phyloP scores from a whole-genome alignment of 2,113 vertebrate genomes.

The Heloderma charlesbogerti region DNA sequence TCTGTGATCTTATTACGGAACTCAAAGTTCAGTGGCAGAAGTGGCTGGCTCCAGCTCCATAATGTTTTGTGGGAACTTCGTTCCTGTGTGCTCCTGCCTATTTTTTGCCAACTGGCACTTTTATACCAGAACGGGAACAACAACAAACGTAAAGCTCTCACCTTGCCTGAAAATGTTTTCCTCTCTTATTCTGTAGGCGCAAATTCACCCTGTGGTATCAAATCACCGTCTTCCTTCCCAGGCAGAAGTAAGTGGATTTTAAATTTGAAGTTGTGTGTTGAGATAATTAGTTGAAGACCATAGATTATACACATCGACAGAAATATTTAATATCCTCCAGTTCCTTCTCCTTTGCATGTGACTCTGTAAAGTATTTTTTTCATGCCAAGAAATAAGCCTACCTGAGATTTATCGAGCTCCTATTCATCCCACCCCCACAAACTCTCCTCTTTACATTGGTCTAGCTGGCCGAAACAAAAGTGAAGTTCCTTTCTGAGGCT shows the following conservation, averaged over 20 bases:
- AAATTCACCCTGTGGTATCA: neutral
- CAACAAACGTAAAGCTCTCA: neutral
- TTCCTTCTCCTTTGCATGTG: neutral
- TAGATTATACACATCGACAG: neutral
- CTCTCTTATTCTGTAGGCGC: conserved; percentile 13
- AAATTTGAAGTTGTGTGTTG: neutral
- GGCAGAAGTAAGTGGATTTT: conserved; percentile 18
- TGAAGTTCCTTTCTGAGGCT: neutral
- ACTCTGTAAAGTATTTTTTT: neutral
- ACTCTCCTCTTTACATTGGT: neutral
- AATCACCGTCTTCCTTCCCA: neutral
- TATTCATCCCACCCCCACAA: neutral
- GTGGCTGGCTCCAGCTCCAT: too few relatives aligned
- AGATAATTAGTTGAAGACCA: neutral
- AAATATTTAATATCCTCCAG: neutral
- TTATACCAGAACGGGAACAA: neutral
- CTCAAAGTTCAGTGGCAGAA: neutral
- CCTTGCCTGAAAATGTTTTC: neutral
- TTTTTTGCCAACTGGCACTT: neutral
- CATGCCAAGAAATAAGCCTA: neutral
- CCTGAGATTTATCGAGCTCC: neutral
- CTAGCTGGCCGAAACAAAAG: neutral
- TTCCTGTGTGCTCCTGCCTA: neutral
- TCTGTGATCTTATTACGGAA: neutral
- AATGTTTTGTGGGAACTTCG: neutral